Base-by-base conservation (phyloP, 2,888 invertebrate species). In the Nephrotoma flavescens region DNA sequence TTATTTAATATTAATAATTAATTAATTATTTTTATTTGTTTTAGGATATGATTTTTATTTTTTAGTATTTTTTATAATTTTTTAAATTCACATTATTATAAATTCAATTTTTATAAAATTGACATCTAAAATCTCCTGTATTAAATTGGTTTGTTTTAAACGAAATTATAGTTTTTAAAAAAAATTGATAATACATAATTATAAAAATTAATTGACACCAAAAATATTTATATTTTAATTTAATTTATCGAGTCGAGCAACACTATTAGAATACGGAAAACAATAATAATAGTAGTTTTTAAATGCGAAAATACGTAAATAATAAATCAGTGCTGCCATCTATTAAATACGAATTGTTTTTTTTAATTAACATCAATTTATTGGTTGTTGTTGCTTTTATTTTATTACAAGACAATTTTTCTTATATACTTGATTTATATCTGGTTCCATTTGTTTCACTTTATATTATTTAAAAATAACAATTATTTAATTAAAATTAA, bases 81-180 rank as follows among this genome's bases (percentile, higher is more conserved):
- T 71, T 71, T 71, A 71, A 71, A 71, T 71, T 71, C 31, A 57
- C 52, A 71, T 71, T 31, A 31, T 71, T 71, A 71, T 84, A 84
- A 84, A 84, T 84, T 84, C 84, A 84, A 84, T 84, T 84, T 84
- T 84, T 84, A 84, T 84, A 84, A 84, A 84, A 84, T 84, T 84
- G 84, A 84, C 84, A 84, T 84, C 42, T 84, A 84, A 71, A 84
- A 84, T 84, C 41, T 84, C 84, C 84, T 84, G 84, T 84, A 84
- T 83, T 83, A 52, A 52, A 52, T 71, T 71, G 71, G 6, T 71
- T 71, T 71, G 71, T 71, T 71, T 71, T 71, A 71, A 71, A 71
- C 71, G 71, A 71, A 71, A 71, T 71, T 4, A 71, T 71, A 71
- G 9, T 71, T 71, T n/a, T n/a, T 15, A 19, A 57, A 15, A 15